Conservation (phyloP, 1,140 invertebrate species). For the Heliconius melpomene region DNA sequence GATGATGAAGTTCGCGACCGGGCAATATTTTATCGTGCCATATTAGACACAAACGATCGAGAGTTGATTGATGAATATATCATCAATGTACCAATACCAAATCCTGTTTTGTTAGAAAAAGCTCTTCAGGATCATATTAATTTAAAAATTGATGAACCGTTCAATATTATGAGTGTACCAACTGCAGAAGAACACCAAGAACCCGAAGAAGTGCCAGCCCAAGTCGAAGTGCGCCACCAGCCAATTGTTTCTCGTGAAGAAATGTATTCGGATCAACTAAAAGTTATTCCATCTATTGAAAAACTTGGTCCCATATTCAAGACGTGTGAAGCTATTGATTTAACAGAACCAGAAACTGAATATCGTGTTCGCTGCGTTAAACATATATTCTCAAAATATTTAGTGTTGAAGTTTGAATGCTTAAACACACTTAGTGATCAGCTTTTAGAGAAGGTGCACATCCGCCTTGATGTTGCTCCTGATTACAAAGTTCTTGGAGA, state of each 20-base stretch:
- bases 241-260: conserved; percentile 89
- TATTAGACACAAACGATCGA: conserved; percentile 85
- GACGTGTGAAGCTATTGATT: conserved; percentile 92
- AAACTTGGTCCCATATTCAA: conserved; percentile 91
- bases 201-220: conserved; percentile 77
- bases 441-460: conserved; percentile 94
- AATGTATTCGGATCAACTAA: conserved; percentile 91
- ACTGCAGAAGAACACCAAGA: conserved; percentile 81
- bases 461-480: conserved; percentile 91
- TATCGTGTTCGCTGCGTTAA: no score
- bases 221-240: conserved; percentile 73
- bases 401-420: conserved; percentile 97
- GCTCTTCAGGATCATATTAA: conserved; percentile 89
- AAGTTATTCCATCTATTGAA: conserved; percentile 86
- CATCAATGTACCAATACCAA: conserved; percentile 86
- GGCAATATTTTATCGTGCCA: conserved; percentile 95
- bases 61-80: conserved; percentile 91
- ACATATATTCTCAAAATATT: conserved; percentile 90
- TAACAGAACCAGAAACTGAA: conserved; percentile 98
- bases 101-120: conserved; percentile 93
- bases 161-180: conserved; percentile 95
- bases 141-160: conserved; percentile 85
- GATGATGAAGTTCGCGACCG: conserved; percentile 99
- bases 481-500: conserved; percentile 88
- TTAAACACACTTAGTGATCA: conserved; percentile 97